phyloP scores from a whole-genome alignment of 2,113 vertebrate genomes.

The Terrapene triunguis region DNA sequence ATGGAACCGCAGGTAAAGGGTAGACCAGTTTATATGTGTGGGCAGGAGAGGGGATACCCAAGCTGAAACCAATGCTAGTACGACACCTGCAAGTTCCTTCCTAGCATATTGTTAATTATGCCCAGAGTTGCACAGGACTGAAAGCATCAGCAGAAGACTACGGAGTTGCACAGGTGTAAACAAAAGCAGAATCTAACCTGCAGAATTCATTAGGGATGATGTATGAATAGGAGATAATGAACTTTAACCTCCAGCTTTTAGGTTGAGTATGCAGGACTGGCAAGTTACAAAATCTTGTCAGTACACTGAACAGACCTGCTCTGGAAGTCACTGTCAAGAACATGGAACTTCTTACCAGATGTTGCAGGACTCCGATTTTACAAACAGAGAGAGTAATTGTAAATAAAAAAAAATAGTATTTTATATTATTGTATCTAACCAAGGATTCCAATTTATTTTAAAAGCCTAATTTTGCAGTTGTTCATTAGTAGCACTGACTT shows the following conservation, averaged over 20 bases:
- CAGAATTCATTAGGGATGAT: background rate
- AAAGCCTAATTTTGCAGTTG: background rate
- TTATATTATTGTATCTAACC: background rate
- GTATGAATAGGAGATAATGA: background rate
- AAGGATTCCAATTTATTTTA: background rate
- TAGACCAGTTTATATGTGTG: background rate
- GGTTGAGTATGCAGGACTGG: rapidly evolving
- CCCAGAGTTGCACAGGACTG: background rate
- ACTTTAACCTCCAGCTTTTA: background rate
- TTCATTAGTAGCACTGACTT: background rate
- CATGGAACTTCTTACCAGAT: background rate
- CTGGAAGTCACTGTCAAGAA: background rate
- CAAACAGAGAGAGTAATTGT: background rate
- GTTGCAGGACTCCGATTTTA: background rate
- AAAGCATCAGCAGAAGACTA: background rate
- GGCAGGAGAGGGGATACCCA: background rate
- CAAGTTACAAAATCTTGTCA: background rate
- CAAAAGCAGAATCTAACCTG: background rate
- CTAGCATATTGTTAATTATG: background rate
- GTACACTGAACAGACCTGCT: background rate
- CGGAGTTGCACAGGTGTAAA: too few species aligned
- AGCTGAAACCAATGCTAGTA: background rate
- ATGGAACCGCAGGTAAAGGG: background rate
- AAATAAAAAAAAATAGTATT: background rate
- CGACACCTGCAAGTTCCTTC: background rate